phyloP scores from a whole-genome alignment of 2,888 invertebrate species.

The Drosophila atripex region DNA sequence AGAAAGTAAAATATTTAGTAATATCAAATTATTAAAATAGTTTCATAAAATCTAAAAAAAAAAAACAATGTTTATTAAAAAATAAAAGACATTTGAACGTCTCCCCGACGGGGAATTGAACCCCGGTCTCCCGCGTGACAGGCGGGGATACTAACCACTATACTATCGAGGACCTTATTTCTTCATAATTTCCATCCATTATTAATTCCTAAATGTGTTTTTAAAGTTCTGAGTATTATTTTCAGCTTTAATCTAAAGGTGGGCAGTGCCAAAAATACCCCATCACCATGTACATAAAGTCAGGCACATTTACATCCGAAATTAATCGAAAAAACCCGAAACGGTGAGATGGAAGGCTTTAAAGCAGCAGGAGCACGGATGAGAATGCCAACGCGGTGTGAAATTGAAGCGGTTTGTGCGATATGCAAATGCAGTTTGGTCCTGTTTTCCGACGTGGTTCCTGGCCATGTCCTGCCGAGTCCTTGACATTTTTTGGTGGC shows the following conservation, averaged over 20 bases:
- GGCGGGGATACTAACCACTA: constrained; percentile 44
- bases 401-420: constrained; percentile 65
- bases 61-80: background rate
- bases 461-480: constrained; percentile 44
- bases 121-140: constrained; percentile 1
- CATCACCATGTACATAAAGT: background rate
- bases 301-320: constrained; percentile 9
- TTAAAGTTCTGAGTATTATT: background rate
- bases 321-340: constrained; percentile 2
- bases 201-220: background rate
- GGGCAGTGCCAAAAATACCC: background rate
- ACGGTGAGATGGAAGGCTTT: constrained; percentile 36
- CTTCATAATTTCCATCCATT: background rate
- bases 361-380: constrained; percentile 37
- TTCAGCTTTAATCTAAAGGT: background rate
- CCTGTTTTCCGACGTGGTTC: constrained; percentile 33
- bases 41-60: background rate
- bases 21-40: too few species aligned
- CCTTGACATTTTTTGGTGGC: constrained; percentile 71
- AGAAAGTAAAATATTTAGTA: too few species aligned
- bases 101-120: constrained; percentile 2
- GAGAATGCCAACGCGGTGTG: constrained; percentile 49
- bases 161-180: constrained; percentile 61
- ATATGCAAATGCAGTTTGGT: constrained; percentile 65
- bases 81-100: constrained; percentile 11